Base-by-base conservation (phyloP, 1,140 invertebrate genomes). In the Glossosoma conforme region DNA sequence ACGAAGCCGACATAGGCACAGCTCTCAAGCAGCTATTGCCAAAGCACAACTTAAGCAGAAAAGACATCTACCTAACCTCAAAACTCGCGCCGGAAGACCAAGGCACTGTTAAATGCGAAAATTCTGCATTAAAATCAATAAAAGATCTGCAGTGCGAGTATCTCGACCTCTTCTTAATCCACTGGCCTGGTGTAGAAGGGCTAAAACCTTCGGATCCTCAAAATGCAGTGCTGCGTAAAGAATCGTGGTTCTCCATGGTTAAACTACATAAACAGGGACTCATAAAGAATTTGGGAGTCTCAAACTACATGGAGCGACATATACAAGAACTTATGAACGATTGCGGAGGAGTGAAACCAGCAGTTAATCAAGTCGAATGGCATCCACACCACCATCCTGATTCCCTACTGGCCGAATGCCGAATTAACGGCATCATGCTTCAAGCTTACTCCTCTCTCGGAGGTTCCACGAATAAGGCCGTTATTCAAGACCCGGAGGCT, bases 111-210 rank as follows among this genome's bases (percentile, higher is more conserved):
- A 73, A 70, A 37, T 69, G 77, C 33, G 60, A 65, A 20, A 60
- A 69, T 37, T 82, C 85, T 22, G 80, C 87, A 11, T 59, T 78
- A 33, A 68, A 67, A 33, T 87, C 87, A 6, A 60, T 93, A 6
- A 63, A 71, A 15, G 78, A 81, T 37, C 64, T 94, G 3, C 74
- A 80, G 41, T 69, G 77, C 4, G 71, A 77, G 25, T 91, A 91
- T 61, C 65, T 93, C 1, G 90, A 94, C 69, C 69, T 93, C n/a
- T 91, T 87, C 62, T 72, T 93, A 14, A 86, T 93, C 56, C 89
- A 93, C 63, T 93, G 89, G 84, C 90, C 90, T 28, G 89, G 86
- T 13, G 70, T 68, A 41, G 64, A 72, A 18, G 70, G 78, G 38
- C 22, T 63, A 2, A 61, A 78, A 28, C 62, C 74, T 13, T 71